These are phyloP conservation scores for Holothuria glaberrima DNA, from an alignment of 35 echinoderm and acorn worm genomes.

Conservation along the genomic window DNA sequence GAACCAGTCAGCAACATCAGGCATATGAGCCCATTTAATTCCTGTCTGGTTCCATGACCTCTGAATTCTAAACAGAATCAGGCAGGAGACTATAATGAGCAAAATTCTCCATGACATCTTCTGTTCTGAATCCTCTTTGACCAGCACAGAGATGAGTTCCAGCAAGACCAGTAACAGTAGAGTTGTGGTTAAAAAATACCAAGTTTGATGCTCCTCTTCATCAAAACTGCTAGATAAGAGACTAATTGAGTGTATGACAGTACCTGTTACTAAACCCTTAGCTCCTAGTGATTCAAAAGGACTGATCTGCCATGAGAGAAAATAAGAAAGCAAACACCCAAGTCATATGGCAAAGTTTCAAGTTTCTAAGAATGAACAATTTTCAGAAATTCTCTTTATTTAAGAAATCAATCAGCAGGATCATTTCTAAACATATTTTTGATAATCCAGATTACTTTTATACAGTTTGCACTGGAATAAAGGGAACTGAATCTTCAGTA, in stretches of 20 bases:
- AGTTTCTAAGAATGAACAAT: too few relatives aligned
- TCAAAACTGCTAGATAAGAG: conserved; percentile 96
- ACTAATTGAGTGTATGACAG: conserved; percentile 74
- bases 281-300: conserved; percentile 40
- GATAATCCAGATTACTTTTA: too few relatives aligned
- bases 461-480: too few relatives aligned
- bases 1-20: conserved; percentile 96
- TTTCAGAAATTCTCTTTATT: too few relatives aligned
- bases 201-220: conserved; percentile 98
- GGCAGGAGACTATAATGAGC: conserved; percentile 9
- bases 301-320: conserved; percentile 27
- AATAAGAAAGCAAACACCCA: background rate
- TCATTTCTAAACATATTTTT: too few relatives aligned
- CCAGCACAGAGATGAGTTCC: conserved; percentile 32
- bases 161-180: conserved; percentile 64
- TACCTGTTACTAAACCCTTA: conserved; percentile 57
- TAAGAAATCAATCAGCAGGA: too few relatives aligned
- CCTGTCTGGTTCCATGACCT: conserved; percentile 98
- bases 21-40: conserved; percentile 79
- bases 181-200: conserved; percentile 93
- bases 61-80: conserved; percentile 66
- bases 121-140: conserved; percentile 10
- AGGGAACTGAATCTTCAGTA: too few relatives aligned
- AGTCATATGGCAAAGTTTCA: background rate
- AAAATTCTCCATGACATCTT: conserved; percentile 18